Base-by-base conservation (phyloP, 1,140 invertebrate genomes). In the Thrips palmi region DNA sequence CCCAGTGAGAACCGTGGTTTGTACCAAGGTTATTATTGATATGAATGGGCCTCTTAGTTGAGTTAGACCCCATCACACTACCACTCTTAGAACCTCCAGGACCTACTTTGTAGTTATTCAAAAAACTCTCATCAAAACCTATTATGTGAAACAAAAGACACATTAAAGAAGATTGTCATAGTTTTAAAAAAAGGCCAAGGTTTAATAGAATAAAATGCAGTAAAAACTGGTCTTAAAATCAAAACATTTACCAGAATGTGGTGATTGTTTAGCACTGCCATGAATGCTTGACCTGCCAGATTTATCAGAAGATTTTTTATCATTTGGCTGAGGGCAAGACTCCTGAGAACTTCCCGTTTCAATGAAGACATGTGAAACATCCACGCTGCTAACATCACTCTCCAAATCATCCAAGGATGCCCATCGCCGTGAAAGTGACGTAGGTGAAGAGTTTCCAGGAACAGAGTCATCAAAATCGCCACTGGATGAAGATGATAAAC, bases 21-120 rank as follows among this genome's bases (percentile, higher is more conserved):
- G 55, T 58, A 33, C 53, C 58, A 23, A 60, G 48, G 47, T 62
- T 64, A 40, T 58, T 59, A 42, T 58, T 64, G 35, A 58, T 56
- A 39, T 62, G 60, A 31, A 57, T 46, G 18, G 58, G 49, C 32
- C 38, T 39, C 17, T 44, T 44, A 37, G 27, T 39, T n/a, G n/a
- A n/a, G n/a, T n/a, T n/a, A n/a, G n/a, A n/a, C n/a, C n/a, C n/a
- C n/a, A n/a, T n/a, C n/a, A n/a, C n/a, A 2, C 22, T 33, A 2
- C 33, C 33, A 3, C 19, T 14, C 10, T 31, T 27, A 23, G 4
- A 20, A 21, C 33, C 34, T n/a, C n/a, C n/a, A n/a, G n/a, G n/a
- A 23, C 35, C 29, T 7, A 40, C 27, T 30, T 48, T 48, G 24
- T 47, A 41, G 35, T 50, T 48, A 30, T 48, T 50, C 36, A 48